Conservation (phyloP, 2,113 vertebrate species). For the Barnardius zonarius region DNA sequence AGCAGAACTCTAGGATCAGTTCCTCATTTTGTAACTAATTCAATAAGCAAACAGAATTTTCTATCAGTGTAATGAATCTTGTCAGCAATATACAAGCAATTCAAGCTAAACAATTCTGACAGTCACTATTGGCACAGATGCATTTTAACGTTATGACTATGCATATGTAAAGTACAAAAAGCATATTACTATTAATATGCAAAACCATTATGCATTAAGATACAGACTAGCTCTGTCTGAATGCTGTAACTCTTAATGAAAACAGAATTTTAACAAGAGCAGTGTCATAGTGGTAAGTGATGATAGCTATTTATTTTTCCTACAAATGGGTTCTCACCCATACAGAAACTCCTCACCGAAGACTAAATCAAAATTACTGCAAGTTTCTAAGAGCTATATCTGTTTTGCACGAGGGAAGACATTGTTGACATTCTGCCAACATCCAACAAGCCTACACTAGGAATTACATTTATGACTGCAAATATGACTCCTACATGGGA, state of each 20-base stretch:
- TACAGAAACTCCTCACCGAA: neutral
- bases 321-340: neutral
- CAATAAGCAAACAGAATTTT: neutral
- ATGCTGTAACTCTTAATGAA: conserved; percentile 6
- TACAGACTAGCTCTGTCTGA: neutral
- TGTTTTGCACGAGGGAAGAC: neutral
- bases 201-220: neutral
- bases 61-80: neutral
- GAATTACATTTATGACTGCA: neutral
- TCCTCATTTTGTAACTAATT: neutral
- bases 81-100: neutral
- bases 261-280: conserved; percentile 10
- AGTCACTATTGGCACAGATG: neutral
- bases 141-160: neutral
- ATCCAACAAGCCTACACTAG: neutral
- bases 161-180: neutral
- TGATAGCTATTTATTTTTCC: neutral
- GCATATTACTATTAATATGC: neutral
- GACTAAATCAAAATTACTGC: neutral
- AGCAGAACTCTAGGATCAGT: fast-evolving
- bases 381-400: neutral
- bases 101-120: neutral
- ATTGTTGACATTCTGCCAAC: neutral
- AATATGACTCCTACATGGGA: neutral
- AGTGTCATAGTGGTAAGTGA: neutral